A percentile compares a stretch with the other conserved stretches of the same genome.
Conservation (phyloP, 2,113 vertebrate genomes). For the Lipophrys pholis region DNA sequence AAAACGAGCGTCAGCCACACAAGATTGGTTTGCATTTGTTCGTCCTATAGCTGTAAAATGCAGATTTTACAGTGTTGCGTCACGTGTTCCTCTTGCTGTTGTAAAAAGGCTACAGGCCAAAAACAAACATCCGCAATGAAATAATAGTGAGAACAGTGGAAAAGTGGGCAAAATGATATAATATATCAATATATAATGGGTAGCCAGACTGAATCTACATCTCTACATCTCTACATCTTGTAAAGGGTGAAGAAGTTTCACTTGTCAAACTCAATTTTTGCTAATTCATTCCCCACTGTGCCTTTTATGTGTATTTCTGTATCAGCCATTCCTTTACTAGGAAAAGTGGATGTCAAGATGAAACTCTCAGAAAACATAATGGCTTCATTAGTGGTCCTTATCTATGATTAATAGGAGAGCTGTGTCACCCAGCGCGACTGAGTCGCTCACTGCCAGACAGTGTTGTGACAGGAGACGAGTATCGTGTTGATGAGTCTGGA, state of each 20-base stretch:
- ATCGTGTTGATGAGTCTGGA: slow-evolving; percentile 52
- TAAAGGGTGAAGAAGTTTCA: slow-evolving; percentile 17
- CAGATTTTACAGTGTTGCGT: neutral
- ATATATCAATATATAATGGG: slow-evolving; percentile 4
- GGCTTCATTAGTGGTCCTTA: slow-evolving; percentile 66
- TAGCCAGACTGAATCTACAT: neutral
- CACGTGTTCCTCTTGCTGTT: too few species aligned
- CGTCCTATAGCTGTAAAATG: neutral
- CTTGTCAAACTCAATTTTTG: slow-evolving; percentile 39
- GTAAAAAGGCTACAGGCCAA: too few species aligned
- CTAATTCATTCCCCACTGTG: slow-evolving; percentile 36
- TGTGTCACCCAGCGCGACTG: slow-evolving; percentile 69
- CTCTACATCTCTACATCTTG: neutral
- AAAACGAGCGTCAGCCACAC: neutral
- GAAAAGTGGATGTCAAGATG: slow-evolving; percentile 56
- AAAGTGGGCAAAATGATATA: neutral
- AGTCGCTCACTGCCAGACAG: slow-evolving; percentile 53
- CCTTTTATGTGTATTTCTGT: slow-evolving; percentile 43
- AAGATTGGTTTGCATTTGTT: neutral
- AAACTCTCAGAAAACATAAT: slow-evolving; percentile 69
- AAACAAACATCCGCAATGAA: too few species aligned
- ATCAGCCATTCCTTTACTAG: slow-evolving; percentile 41
- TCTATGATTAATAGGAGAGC: slow-evolving; percentile 65
- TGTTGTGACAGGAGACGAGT: slow-evolving; percentile 61
- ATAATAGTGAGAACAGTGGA: neutral